A percentile compares a stretch with the other conserved stretches of the same genome.
Conservation (phyloP, 2,113 vertebrate species). For the Lagopus leucura region DNA sequence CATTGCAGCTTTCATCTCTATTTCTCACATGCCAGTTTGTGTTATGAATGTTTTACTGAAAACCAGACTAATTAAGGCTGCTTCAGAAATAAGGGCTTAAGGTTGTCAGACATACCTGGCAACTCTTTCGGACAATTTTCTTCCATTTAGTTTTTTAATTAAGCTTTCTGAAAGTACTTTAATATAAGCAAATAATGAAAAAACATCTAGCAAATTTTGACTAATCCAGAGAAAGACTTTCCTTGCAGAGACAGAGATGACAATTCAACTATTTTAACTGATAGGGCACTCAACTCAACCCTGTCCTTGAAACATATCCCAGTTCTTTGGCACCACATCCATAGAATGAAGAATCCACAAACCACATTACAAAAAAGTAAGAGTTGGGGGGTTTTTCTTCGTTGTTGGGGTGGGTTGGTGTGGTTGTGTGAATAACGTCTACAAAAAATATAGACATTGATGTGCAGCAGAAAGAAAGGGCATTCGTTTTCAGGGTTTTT, state of each 20-base stretch:
- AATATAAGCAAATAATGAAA: neutral
- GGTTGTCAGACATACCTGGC: slow-evolving; percentile 2
- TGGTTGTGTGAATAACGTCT: no score
- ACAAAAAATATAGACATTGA: neutral
- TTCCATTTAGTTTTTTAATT: neutral
- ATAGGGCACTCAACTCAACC: neutral
- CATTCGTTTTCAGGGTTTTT: neutral
- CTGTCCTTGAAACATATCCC: neutral
- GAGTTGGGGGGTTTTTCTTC: neutral
- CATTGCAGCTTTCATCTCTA: neutral
- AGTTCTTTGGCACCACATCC: neutral
- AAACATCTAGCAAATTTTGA: neutral
- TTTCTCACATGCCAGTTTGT: neutral
- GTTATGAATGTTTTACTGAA: neutral
- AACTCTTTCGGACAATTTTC: neutral
- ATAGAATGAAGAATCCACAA: neutral
- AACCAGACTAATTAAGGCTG: neutral
- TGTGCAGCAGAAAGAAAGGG: accelerated
- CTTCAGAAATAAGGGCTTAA: neutral
- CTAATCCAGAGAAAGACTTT: neutral
- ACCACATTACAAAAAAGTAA: neutral
- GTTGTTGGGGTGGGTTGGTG: no score
- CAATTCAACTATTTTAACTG: neutral
- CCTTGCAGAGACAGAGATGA: neutral
- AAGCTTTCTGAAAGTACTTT: neutral